A percentile compares a stretch with the other conserved stretches of the same genome.
These are phyloP conservation scores for Cynaeus angustus DNA, from an alignment of 2,888 invertebrate genomes.

Conservation along the genomic window DNA sequence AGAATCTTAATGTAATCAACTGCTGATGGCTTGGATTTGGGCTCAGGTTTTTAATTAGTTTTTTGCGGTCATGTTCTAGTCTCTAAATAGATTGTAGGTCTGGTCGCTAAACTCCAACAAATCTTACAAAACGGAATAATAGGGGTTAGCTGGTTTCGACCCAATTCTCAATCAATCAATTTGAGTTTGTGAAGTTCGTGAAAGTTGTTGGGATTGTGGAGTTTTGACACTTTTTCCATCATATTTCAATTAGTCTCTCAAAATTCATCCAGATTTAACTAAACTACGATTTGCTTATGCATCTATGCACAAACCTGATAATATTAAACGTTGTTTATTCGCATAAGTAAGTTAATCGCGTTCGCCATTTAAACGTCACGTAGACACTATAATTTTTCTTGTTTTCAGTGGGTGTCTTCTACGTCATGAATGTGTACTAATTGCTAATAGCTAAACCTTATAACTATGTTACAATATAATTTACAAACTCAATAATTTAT, in stretches of 20 bases:
- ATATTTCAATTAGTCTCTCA: neutral
- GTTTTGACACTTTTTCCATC: neutral
- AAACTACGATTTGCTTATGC: neutral
- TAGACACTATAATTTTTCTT: neutral
- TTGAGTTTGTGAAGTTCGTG: neutral
- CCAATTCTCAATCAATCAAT: conserved; percentile 1
- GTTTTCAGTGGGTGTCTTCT: conserved; percentile 5
- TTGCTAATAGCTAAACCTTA: conserved; percentile 1
- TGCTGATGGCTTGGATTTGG: too few relatives aligned
- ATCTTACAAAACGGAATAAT: neutral
- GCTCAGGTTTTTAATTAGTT: too few relatives aligned
- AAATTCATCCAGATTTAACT: neutral
- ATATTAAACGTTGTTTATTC: conserved; percentile 12
- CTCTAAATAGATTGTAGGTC: neutral
- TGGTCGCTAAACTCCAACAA: too few relatives aligned
- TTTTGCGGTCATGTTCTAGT: neutral
- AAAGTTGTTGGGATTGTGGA: neutral
- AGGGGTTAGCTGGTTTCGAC: conserved; percentile 1
- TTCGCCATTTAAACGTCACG: conserved; percentile 1
- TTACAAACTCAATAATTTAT: conserved; percentile 2
- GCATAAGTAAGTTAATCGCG: conserved; percentile 12
- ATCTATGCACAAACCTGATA: neutral
- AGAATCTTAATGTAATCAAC: too few relatives aligned
- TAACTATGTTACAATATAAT: conserved; percentile 3
- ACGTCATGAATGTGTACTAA: neutral